Evolutionary conservation across 2,888 invertebrate species (phyloP).

Genomic region (Agriopis marginaria): DNA sequence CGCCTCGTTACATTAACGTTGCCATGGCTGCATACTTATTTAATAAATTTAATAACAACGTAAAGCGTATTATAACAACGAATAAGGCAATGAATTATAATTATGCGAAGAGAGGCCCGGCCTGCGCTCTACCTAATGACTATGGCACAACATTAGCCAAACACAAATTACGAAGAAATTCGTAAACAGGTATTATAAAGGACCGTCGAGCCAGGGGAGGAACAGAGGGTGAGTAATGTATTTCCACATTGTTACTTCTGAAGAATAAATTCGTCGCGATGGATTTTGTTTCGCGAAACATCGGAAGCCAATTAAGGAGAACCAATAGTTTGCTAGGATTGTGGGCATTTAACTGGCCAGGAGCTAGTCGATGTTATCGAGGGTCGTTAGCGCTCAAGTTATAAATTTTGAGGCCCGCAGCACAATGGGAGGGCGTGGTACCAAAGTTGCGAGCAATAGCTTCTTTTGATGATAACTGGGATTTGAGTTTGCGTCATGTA

Average conservation of each 20-base stretch:
- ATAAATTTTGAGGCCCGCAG: conserved; percentile 69
- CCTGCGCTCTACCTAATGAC: conserved; percentile 72
- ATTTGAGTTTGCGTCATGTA: background rate
- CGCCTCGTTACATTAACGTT: conserved; percentile 33
- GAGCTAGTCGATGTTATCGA: conserved; percentile 70
- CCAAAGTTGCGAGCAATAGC: conserved; percentile 49
- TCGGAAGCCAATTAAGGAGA: conserved; percentile 41
- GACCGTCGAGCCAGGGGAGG: conserved; percentile 63
- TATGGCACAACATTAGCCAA: conserved; percentile 78
- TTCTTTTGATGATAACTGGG: conserved; percentile 34
- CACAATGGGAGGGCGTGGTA: conserved; percentile 71
- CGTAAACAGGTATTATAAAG: conserved; percentile 79
- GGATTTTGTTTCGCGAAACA: conserved; percentile 29
- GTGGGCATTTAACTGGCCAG: conserved; percentile 62
- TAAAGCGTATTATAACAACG: conserved; percentile 61
- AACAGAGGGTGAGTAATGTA: conserved; percentile 58
- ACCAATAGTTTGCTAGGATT: conserved; percentile 55
- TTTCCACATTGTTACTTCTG: conserved; percentile 55
- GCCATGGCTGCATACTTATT: conserved; percentile 35
- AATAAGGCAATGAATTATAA: conserved; percentile 79
- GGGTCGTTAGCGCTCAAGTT: conserved; percentile 76
- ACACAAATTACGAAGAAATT: conserved; percentile 80
- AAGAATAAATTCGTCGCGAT: conserved; percentile 31
- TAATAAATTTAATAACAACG: conserved; percentile 51
- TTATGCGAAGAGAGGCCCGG: conserved; percentile 67